Conservation (phyloP, 2,888 invertebrate species). For the Anorthoa munda region DNA sequence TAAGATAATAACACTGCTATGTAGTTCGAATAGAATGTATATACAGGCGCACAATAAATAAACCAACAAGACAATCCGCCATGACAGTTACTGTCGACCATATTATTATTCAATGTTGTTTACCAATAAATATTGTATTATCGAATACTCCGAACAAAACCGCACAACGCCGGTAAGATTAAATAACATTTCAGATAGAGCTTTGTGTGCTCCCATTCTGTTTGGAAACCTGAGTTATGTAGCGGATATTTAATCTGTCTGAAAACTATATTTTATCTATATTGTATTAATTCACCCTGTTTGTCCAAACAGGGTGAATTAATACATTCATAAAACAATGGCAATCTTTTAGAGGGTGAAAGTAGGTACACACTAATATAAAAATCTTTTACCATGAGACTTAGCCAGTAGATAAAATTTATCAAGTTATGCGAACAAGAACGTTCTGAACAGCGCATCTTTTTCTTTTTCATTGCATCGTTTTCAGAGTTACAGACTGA, state of each 20-base stretch:
- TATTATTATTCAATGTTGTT: slow-evolving; percentile 21
- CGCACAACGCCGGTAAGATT: slow-evolving; percentile 5
- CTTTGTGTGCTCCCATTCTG: background rate
- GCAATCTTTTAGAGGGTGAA: background rate
- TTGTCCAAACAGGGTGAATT: background rate
- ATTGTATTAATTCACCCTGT: too few species aligned
- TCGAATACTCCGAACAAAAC: slow-evolving; percentile 2
- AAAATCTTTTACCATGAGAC: background rate
- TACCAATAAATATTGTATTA: slow-evolving; percentile 19
- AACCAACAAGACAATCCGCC: background rate
- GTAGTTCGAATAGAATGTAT: background rate
- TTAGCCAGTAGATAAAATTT: too few species aligned
- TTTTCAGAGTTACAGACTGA: background rate
- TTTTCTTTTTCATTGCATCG: too few species aligned
- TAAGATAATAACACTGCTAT: background rate
- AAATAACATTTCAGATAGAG: slow-evolving; percentile 17
- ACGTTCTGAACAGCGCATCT: background rate
- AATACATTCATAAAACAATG: background rate
- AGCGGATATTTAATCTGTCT: slow-evolving; percentile 1
- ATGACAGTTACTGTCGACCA: background rate
- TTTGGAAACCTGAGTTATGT: slow-evolving; percentile 4
- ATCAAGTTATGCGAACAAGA: background rate
- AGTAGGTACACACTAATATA: background rate
- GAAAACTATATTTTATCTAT: background rate
- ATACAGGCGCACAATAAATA: background rate